phyloP scores from a whole-genome alignment of 2,797 vertebrate species.

The Mionectes olivaceus region DNA sequence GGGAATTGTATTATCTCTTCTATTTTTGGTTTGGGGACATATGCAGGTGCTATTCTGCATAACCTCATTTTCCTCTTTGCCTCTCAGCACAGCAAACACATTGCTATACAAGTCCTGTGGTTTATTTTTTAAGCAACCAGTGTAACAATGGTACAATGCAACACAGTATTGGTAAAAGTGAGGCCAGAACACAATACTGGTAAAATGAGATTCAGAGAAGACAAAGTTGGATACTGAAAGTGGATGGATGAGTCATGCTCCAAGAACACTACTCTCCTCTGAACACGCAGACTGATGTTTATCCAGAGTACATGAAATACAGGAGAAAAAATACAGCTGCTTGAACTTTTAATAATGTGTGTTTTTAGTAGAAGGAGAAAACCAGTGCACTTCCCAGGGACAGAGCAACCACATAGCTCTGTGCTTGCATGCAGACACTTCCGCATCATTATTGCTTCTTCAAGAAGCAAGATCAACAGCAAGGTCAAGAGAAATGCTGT shows the following conservation, averaged over 20 bases:
- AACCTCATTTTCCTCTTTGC: constrained; percentile 40
- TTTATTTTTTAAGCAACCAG: not conserved
- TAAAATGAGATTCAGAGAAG: not conserved
- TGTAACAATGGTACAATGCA: not conserved
- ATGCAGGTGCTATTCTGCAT: constrained; percentile 52
- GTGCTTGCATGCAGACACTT: not conserved
- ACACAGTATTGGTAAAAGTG: not conserved
- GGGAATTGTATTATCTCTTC: constrained; percentile 17
- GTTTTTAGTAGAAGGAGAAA: constrained; percentile 23
- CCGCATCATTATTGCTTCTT: not conserved
- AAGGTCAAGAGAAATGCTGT: not conserved
- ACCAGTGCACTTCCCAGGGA: not conserved
- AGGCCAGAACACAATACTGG: not conserved
- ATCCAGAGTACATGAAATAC: not conserved
- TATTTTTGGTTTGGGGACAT: not conserved
- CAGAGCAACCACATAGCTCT: not conserved
- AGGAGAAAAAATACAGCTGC: not conserved
- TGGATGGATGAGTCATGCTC: not conserved
- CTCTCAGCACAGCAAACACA: not conserved
- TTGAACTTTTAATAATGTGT: not conserved
- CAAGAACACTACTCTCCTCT: not conserved
- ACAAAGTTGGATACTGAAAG: not conserved
- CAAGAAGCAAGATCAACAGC: not conserved
- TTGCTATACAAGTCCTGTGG: not conserved
- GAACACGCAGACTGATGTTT: not conserved